Conservation (phyloP, 2,888 invertebrate species). For the Acanthosepion esculentum region DNA sequence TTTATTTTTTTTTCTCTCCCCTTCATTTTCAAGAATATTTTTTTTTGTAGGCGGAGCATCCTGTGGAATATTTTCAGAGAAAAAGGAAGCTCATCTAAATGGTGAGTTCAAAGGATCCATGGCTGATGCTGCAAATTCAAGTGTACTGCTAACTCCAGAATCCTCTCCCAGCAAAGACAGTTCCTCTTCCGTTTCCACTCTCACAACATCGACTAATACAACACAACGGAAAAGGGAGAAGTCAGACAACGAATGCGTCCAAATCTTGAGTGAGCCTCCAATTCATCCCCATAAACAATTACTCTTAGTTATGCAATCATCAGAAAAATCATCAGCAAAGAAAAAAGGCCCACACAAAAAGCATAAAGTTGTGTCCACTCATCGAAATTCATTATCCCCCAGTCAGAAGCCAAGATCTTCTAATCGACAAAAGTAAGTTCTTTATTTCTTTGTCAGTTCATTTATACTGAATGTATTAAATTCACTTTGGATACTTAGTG, state of each 20-base stretch:
- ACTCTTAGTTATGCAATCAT: background rate
- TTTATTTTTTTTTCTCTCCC: too few relatives aligned
- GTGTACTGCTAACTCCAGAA: conserved; percentile 63
- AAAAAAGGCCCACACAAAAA: conserved; percentile 39
- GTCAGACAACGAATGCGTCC: background rate
- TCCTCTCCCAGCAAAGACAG: conserved; percentile 61
- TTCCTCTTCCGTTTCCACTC: background rate
- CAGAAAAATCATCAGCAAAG: conserved; percentile 4
- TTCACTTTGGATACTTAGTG: too few relatives aligned
- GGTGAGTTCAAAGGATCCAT: background rate
- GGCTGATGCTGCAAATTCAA: conserved; percentile 54
- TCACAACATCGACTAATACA: background rate
- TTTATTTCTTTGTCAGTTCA: too few relatives aligned
- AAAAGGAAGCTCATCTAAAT: background rate
- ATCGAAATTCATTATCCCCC: background rate
- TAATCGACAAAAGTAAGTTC: conserved; percentile 34
- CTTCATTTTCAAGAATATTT: background rate
- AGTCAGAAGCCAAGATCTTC: conserved; percentile 34
- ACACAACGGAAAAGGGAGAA: background rate
- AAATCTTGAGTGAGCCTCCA: background rate
- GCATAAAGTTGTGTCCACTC: conserved; percentile 16
- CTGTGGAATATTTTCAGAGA: background rate
- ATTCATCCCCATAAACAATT: background rate
- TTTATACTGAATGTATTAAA: too few relatives aligned
- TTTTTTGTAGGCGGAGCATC: background rate